Evolutionary conservation across 2,113 vertebrate genomes (phyloP), one percentile per base, ranked within the genome.

Genomic region (Dicrurus megarhynchus): DNA sequence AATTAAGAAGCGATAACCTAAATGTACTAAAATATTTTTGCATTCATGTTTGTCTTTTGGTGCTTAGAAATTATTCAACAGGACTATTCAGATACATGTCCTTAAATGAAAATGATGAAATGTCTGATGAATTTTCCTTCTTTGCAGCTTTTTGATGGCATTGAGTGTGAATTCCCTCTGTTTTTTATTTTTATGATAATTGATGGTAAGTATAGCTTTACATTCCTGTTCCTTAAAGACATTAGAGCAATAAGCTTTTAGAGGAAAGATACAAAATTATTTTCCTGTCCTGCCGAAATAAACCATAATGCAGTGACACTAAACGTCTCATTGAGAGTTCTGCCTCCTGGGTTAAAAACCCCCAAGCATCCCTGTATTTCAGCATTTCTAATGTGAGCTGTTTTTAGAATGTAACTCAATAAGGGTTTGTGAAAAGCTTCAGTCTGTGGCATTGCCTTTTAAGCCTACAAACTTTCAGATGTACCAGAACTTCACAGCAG

Each of bases 111-210:
- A 87, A 33, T 50, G 5, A 57, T 63, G 3, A 91, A 65, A n/a
- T 41, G 15, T 63, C 42, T 96, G 84, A 97, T 94, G 93, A n/a
- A 26, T 93, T 95, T 97, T 97, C 73, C 49, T 91, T 93, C 60
- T 88, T 97, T 97, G 52, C 97, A 99, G 99, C 98, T 99, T 53
- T 99, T 99, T 97, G 99, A 99, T 95, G 99, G 99, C 83, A 99
- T 99, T 86, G 99, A 99, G 95, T 99, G 99, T 96, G 99, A 99
- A 98, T 99, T 99, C 96, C 99, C 99, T 77, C 97, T 99, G 75
- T 99, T 99, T 97, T 99, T 99, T 95, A 99, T 99, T 98, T 99
- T 99, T 97, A 99, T 99, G 99, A 99, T 99, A 97, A 99, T 99
- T 92, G 99, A 99, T 94, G 99, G 99, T 99, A 98, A 99, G 99